Percentiles rank a stretch among this genome's conserved stretches.
Conservation (phyloP, 2,888 invertebrate genomes). For the Dryomyza anilis region DNA sequence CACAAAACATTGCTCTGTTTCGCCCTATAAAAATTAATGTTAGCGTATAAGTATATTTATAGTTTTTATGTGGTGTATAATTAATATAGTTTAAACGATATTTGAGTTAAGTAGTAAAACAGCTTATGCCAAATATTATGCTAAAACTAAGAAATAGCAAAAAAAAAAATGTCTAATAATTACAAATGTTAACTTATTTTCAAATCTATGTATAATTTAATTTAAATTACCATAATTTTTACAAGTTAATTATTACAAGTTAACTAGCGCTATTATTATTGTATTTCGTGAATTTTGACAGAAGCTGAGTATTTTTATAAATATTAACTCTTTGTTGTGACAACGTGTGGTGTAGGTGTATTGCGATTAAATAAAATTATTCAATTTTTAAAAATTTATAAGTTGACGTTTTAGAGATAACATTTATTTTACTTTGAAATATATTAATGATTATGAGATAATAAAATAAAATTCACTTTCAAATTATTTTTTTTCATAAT, state of each 20-base stretch:
- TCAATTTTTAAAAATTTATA: neutral
- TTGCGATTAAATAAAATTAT: neutral
- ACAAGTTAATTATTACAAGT: no score
- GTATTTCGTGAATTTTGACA: conserved; percentile 35
- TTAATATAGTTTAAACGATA: neutral
- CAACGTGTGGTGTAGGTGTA: neutral
- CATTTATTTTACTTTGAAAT: no score
- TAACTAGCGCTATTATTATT: conserved; percentile 9
- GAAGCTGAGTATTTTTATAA: conserved; percentile 32
- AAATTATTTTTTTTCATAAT: neutral
- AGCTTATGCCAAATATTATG: conserved; percentile 37
- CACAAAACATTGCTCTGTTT: conserved; percentile 62
- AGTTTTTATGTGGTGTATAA: conserved; percentile 11
- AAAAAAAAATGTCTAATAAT: neutral
- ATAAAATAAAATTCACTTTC: no score
- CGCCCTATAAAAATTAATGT: conserved; percentile 62
- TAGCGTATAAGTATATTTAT: conserved; percentile 38
- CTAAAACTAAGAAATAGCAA: no score
- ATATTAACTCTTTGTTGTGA: neutral
- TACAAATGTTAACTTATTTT: neutral
- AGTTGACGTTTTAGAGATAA: no score
- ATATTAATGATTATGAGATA: no score
- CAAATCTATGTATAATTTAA: neutral
- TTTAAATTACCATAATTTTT: neutral
- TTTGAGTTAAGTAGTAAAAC: conserved; percentile 17